phyloP scores from a whole-genome alignment of 2,888 invertebrate genomes.

The Cordylochernes scorpioides region DNA sequence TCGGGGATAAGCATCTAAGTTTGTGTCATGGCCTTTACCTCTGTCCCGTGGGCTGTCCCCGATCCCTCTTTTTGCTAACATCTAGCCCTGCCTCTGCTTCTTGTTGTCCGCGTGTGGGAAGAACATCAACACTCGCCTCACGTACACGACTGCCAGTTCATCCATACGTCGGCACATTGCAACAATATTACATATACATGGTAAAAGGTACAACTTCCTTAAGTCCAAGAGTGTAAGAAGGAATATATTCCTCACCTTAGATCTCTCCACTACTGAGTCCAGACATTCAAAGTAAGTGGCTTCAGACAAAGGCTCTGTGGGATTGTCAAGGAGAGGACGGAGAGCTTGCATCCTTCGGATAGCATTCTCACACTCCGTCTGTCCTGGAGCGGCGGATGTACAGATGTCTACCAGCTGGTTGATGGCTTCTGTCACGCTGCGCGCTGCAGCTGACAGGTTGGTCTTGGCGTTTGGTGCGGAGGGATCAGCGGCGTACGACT shows the following conservation, averaged over 20 bases:
- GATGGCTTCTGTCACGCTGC: conserved; percentile 67
- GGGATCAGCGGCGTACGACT: conserved; percentile 65
- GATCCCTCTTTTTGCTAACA: too few relatives aligned
- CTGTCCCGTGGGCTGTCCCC: too few relatives aligned
- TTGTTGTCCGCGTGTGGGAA: too few relatives aligned
- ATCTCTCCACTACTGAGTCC: conserved; percentile 63
- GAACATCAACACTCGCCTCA: too few relatives aligned
- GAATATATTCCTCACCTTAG: conserved; percentile 32
- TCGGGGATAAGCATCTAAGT: too few relatives aligned
- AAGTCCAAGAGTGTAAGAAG: too few relatives aligned
- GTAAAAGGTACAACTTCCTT: too few relatives aligned
- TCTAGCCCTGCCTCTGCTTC: too few relatives aligned
- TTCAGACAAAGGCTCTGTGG: conserved; percentile 61
- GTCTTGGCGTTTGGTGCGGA: conserved; percentile 69
- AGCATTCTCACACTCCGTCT: conserved; percentile 87
- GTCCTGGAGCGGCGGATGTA: conserved; percentile 71
- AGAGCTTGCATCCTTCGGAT: conserved; percentile 59
- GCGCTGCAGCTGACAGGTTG: conserved; percentile 55
- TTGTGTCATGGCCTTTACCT: too few relatives aligned
- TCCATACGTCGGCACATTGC: too few relatives aligned
- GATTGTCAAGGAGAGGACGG: conserved; percentile 50
- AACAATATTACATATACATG: too few relatives aligned
- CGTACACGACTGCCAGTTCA: too few relatives aligned
- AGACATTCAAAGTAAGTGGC: conserved; percentile 76
- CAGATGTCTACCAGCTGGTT: conserved; percentile 64